Base-by-base conservation (phyloP, 2,888 invertebrate species). In the Lasioglossum zephyrum region DNA sequence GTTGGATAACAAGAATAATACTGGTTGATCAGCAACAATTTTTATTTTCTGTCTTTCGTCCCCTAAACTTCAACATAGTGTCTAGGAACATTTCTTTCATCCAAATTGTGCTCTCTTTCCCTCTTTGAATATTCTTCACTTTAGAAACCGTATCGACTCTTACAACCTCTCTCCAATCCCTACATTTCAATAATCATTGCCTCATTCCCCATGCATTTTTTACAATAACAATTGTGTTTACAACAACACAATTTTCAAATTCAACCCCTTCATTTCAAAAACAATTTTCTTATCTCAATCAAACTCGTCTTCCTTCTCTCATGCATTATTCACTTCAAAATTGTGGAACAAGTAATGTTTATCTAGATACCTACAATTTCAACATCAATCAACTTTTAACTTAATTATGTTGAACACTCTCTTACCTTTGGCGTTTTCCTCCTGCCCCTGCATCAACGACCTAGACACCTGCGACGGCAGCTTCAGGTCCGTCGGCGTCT, bases 371-470 rank as follows among this genome's bases (percentile, higher is more conserved):
- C 22, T 22, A 49, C 22, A 49, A 49, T 22, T 57, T 57, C n/a
- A 57, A n/a, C 11, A 57, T n/a, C 49, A 22, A 49, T 22, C 8
- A 22, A 49, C 22, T 22, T 49, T 63, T 16, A 22, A 39, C 0
- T 9, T n/a, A n/a, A 36, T 69, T 39, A 39, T 4, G 9, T 9
- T 1, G 4, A 4, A 41, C 16, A 66, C n/a, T 31, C 22, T 79
- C 86, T 89, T 82, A 88, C 89, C 89, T 81, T 92, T 93, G 4
- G 79, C 13, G 9, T 85, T 77, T 9, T 89, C 91, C 53, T 90
- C 91, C 81, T 84, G 90, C 22, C 75, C 73, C 18, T 84, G 88
- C 4, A 81, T 69, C 79, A 82, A 81, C 22, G 90, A 82, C 81
- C 89, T 88, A 70, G 92, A 82, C 39, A 86, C 72, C 82, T 92